Percentiles rank a stretch among this genome's conserved stretches.
phyloP scores from a whole-genome alignment of 23 tunicate genomes.

The Styela plicata region DNA sequence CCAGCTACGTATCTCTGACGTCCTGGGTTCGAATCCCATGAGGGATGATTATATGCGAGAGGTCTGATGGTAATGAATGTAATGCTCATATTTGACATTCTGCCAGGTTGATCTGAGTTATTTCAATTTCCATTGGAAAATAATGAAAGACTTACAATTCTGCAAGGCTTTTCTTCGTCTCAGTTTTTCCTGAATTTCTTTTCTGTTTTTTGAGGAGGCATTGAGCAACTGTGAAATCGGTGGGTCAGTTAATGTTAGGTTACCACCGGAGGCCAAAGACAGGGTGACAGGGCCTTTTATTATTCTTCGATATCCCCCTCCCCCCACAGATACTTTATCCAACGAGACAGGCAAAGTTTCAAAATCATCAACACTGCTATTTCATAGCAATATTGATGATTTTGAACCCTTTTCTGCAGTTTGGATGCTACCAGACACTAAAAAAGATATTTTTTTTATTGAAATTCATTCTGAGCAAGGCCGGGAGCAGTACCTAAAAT shows the following conservation, averaged over 20 bases:
- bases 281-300: background rate
- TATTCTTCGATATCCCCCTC: background rate
- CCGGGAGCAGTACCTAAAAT: too few species aligned
- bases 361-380: too few species aligned
- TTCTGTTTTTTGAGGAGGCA: background rate
- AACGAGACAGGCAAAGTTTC: background rate
- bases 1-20: too few species aligned
- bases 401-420: background rate
- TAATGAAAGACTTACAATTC: background rate
- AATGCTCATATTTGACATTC: too few species aligned
- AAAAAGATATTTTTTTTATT: too few species aligned
- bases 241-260: background rate
- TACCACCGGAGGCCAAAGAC: background rate
- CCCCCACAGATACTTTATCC: background rate
- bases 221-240: background rate
- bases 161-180: background rate
- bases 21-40: too few species aligned
- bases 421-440: too few species aligned
- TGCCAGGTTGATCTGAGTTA: too few species aligned
- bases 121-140: too few species aligned
- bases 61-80: too few species aligned
- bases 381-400: background rate
- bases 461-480: too few species aligned
- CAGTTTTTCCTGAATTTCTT: background rate
- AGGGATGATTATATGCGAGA: too few species aligned